These are phyloP conservation scores for Hydraecia micacea DNA, from an alignment of 2,888 invertebrate species.

Conservation along the genomic window DNA sequence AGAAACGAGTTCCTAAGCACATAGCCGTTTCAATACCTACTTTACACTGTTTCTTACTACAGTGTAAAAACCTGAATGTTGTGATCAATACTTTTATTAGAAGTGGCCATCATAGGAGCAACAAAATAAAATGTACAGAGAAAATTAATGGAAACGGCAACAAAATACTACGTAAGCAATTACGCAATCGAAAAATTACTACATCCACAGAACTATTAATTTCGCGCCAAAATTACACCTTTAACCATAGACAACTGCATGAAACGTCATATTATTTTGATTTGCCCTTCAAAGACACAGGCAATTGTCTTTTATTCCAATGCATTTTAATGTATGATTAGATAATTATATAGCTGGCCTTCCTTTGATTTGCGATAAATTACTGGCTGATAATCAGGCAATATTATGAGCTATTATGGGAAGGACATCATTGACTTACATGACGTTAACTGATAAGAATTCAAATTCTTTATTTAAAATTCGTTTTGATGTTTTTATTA, in stretches of 20 bases:
- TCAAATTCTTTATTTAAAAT: background rate
- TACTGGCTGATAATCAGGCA: conserved; percentile 29
- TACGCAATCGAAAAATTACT: conserved; percentile 26
- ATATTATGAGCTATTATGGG: conserved; percentile 37
- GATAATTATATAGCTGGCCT: conserved; percentile 43
- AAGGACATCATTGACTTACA: conserved; percentile 36
- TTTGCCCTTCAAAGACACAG: conserved; percentile 38
- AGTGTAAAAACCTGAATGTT: background rate
- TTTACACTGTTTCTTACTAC: too few species aligned
- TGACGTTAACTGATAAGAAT: conserved; percentile 21
- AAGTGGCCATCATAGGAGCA: background rate
- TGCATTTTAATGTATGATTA: conserved; percentile 45
- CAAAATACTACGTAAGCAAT: conserved; percentile 5
- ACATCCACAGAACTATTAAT: conserved; percentile 13
- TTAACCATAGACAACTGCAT: conserved; percentile 24
- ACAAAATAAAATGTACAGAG: background rate
- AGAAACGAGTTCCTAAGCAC: background rate
- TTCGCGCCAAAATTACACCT: conserved; percentile 50
- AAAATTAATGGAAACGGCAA: background rate
- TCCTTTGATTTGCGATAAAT: conserved; percentile 55
- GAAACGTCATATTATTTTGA: conserved; percentile 64
- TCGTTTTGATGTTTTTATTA: background rate
- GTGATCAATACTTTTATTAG: background rate
- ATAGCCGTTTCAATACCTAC: background rate
- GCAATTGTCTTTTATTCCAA: conserved; percentile 42